Percentiles rank a stretch among this genome's conserved stretches.
These are phyloP conservation scores for Linurgus olivaceus DNA, from an alignment of 2,797 vertebrate genomes.

Conservation along the genomic window DNA sequence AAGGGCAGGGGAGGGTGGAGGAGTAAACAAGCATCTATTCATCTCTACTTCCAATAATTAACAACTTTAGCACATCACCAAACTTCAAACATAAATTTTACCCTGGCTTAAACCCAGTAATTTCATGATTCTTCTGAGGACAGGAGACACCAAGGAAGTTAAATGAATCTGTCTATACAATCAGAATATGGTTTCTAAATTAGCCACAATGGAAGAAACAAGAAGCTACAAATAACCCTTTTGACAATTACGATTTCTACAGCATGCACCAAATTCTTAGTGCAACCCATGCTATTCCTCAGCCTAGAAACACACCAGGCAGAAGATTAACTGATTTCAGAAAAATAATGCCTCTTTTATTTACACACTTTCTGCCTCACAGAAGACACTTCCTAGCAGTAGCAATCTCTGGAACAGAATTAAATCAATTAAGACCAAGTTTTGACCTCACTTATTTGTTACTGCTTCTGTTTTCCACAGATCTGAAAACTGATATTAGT, in stretches of 20 bases:
- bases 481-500: not conserved
- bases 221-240: not conserved
- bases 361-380: not conserved
- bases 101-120: not conserved
- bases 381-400: not conserved
- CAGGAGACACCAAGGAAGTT: not conserved
- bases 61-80: not conserved
- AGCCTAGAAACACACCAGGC: not conserved
- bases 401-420: not conserved
- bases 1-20: fast-evolving
- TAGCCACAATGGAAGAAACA: not conserved
- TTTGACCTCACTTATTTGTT: not conserved
- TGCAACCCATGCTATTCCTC: not conserved
- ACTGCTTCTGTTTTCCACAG: not conserved
- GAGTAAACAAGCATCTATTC: not conserved
- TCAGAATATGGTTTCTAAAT: not conserved
- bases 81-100: not conserved
- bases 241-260: not conserved
- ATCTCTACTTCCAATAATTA: not conserved
- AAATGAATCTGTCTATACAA: not conserved
- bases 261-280: not conserved
- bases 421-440: not conserved
- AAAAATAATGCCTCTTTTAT: not conserved
- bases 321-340: not conserved
- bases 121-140: not conserved